phyloP scores from a whole-genome alignment of 2,888 invertebrate species.

The Spialia ferax region DNA sequence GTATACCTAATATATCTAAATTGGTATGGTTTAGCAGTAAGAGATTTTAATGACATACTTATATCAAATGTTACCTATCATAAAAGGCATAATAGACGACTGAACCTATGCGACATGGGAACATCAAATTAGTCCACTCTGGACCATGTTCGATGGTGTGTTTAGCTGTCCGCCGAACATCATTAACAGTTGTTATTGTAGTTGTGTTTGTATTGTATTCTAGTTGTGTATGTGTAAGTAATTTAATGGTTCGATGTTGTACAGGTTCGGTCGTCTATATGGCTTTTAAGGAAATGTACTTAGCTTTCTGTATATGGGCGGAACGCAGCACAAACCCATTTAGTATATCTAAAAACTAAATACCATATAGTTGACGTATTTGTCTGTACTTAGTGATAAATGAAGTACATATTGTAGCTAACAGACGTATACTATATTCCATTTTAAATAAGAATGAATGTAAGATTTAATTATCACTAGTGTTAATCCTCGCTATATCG shows the following conservation, averaged over 20 bases:
- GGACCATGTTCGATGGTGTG: too few species aligned
- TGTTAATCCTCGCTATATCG: slow-evolving; percentile 53
- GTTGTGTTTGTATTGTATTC: too few species aligned
- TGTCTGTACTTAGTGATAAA: slow-evolving; percentile 62
- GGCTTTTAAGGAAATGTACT: slow-evolving; percentile 19
- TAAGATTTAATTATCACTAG: slow-evolving; percentile 77
- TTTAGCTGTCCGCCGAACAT: too few species aligned
- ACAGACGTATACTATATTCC: slow-evolving; percentile 78
- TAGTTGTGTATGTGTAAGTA: too few species aligned
- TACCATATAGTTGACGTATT: slow-evolving; percentile 42
- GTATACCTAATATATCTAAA: slow-evolving; percentile 20
- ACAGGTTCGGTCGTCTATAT: too few species aligned
- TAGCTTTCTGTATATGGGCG: slow-evolving; percentile 38
- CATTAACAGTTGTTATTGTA: too few species aligned
- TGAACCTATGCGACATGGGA: too few species aligned
- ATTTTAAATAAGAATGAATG: slow-evolving; percentile 74
- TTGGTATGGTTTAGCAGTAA: slow-evolving; percentile 32
- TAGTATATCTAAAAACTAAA: slow-evolving; percentile 37
- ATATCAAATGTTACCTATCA: slow-evolving; percentile 26
- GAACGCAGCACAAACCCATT: slow-evolving; percentile 38
- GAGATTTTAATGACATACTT: slow-evolving; percentile 30
- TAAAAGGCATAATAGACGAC: too few species aligned
- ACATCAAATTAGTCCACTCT: too few species aligned
- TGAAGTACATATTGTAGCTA: slow-evolving; percentile 79
- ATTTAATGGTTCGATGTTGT: too few species aligned